A percentile compares a stretch with the other conserved stretches of the same genome.
Evolutionary conservation across 2,797 vertebrate genomes (phyloP).

Genomic region (Chloroceryle amazona): DNA sequence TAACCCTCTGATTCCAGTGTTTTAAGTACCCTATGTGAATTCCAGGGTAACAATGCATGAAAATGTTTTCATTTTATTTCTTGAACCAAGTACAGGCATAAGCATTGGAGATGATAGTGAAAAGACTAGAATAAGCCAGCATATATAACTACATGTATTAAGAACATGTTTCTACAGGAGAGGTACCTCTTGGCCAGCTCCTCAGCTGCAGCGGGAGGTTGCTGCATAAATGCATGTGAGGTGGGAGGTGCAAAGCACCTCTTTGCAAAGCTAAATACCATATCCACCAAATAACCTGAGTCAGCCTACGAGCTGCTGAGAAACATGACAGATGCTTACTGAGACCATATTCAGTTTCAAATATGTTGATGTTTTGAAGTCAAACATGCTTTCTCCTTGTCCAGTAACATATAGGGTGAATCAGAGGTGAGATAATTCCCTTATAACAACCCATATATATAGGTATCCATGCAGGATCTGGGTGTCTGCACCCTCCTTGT

Average conservation of each 20-base stretch:
- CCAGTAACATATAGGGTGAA: not conserved
- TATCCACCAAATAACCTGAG: not conserved
- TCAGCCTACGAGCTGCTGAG: not conserved
- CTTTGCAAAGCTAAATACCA: not conserved
- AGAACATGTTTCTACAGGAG: not conserved
- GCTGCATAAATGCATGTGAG: not conserved
- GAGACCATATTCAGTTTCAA: not conserved
- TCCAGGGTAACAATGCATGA: not conserved
- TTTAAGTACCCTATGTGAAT: not conserved
- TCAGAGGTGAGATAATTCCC: fast-evolving
- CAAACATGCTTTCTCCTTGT: not conserved
- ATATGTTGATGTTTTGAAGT: not conserved
- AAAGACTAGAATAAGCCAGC: not conserved
- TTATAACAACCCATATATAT: not conserved
- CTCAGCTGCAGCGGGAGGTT: not conserved
- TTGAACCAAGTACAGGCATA: not conserved
- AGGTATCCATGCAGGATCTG: not conserved
- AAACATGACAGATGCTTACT: not conserved
- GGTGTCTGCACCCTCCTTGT: not conserved
- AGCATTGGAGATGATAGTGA: not conserved
- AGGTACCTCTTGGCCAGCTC: not conserved
- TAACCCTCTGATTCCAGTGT: not conserved
- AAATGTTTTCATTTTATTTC: not conserved
- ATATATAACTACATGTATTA: not conserved
- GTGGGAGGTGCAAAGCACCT: not conserved